A percentile compares a stretch with the other conserved stretches of the same genome.
These are phyloP conservation scores for Pan troglodytes DNA, from an alignment of 2,113 vertebrate genomes.

Conservation along the genomic window NHGRI_mPanTro3-v2.1_pri NC_072401.2:96729501-96730000, in stretches of 20 bases:
- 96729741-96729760: neutral
- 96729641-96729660: neutral
- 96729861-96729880: neutral
- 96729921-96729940: slow-evolving; percentile 26
- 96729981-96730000: slow-evolving; percentile 17
- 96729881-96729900: neutral
- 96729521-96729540: neutral
- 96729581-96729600: slow-evolving; percentile 43
- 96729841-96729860: neutral
- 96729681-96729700: neutral
- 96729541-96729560: slow-evolving; percentile 27
- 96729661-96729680: neutral
- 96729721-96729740: neutral
- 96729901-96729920: neutral
- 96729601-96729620: neutral
- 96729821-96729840: neutral
- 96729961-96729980: neutral
- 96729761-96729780: neutral
- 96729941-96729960: slow-evolving; percentile 27
- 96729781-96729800: slow-evolving; percentile 43
- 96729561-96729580: slow-evolving; percentile 49
- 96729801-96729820: neutral
- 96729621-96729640: slow-evolving; percentile 29
- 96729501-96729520: slow-evolving; percentile 22
- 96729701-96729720: neutral